phyloP scores from a whole-genome alignment of 2,113 vertebrate species.

The Saguinus midas region DNA sequence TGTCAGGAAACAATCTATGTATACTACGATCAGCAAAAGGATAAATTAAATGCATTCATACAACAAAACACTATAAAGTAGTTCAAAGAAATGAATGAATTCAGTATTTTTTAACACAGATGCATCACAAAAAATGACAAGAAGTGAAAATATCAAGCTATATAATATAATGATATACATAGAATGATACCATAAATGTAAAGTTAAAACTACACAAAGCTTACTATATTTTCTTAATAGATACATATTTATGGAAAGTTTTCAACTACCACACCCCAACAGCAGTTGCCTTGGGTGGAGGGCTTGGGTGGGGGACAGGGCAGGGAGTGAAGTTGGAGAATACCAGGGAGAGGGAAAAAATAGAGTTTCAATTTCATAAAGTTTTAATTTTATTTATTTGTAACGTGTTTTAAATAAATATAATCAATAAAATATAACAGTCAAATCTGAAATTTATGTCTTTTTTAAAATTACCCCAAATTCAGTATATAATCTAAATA shows the following conservation, averaged over 20 bases:
- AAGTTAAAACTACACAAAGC: neutral
- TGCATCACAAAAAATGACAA: neutral
- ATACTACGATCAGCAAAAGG: neutral
- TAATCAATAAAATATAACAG: neutral
- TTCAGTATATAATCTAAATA: neutral
- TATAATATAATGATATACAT: neutral
- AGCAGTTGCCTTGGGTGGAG: neutral
- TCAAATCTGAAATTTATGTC: neutral
- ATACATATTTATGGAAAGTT: neutral
- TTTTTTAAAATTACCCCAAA: neutral
- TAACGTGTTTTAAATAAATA: neutral
- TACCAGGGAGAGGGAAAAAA: neutral
- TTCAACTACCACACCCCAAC: neutral
- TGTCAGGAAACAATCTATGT: neutral
- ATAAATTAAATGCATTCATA: slow-evolving; percentile 29
- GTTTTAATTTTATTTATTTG: neutral
- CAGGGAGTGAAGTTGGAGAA: neutral
- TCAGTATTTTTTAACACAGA: neutral
- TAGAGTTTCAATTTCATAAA: neutral
- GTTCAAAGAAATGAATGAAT: neutral
- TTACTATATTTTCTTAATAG: neutral
- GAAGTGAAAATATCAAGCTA: neutral
- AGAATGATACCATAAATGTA: neutral
- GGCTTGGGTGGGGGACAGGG: too few relatives aligned
- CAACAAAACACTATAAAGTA: neutral